phyloP scores from a whole-genome alignment of 2,888 invertebrate species.

The Heteromurus nitidus region DNA sequence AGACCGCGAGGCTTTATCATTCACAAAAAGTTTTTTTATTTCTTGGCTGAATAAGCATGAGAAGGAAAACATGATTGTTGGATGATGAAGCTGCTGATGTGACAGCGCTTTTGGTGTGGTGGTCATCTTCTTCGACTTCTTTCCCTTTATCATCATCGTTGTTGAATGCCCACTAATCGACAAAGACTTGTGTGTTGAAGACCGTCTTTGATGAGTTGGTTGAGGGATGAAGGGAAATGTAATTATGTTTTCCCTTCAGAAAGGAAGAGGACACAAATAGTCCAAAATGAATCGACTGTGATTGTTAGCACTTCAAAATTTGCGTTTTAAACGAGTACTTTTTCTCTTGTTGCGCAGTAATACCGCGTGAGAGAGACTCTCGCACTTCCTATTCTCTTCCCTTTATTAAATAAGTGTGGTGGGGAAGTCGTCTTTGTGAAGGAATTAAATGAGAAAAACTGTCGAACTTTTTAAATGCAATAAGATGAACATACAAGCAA shows the following conservation, averaged over 20 bases:
- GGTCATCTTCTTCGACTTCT: constrained; percentile 14
- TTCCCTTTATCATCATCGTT: not conserved
- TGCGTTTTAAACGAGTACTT: constrained; percentile 9
- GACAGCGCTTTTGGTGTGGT: not conserved
- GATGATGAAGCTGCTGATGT: no score
- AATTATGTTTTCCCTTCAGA: constrained; percentile 40
- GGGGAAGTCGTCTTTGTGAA: no score
- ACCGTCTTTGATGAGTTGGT: not conserved
- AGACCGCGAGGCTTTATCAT: not conserved
- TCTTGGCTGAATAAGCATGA: not conserved
- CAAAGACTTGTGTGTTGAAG: constrained; percentile 8
- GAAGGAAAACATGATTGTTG: constrained; percentile 10
- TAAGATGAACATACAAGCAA: no score
- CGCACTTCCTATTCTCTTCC: not conserved
- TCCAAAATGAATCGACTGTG: constrained; percentile 28
- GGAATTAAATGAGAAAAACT: constrained; percentile 14
- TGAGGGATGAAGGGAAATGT: constrained; percentile 37
- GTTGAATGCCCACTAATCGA: constrained; percentile 29
- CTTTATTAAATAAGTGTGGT: no score
- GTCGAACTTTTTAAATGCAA: not conserved
- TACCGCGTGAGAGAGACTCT: constrained; percentile 8
- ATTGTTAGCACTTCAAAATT: constrained; percentile 30
- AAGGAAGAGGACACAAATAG: constrained; percentile 1
- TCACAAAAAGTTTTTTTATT: not conserved
- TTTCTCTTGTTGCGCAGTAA: constrained; percentile 1